phyloP scores from a whole-genome alignment of 2,113 vertebrate species.

The Hemiscyllium ocellatum region DNA sequence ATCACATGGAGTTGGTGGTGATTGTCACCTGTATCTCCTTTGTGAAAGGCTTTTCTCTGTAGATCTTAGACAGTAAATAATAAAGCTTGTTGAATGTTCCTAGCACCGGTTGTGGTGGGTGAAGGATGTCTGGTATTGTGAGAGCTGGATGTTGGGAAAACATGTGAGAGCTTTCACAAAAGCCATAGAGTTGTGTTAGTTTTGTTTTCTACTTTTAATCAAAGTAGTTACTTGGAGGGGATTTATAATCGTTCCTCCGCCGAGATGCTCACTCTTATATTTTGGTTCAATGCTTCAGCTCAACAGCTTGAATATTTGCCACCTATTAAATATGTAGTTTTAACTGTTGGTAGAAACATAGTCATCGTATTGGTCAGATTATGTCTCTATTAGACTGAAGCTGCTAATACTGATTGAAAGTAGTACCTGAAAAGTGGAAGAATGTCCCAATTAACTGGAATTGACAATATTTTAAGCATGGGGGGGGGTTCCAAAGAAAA shows the following conservation, averaged over 20 bases:
- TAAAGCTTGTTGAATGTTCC: neutral
- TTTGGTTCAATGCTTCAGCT: neutral
- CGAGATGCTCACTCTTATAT: neutral
- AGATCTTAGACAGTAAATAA: neutral
- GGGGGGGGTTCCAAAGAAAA: neutral
- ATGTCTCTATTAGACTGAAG: conserved; percentile 2
- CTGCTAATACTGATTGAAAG: neutral
- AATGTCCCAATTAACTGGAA: neutral
- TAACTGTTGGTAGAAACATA: conserved; percentile 20
- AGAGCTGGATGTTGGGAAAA: neutral
- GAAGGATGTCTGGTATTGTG: neutral
- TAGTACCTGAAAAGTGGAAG: conserved; percentile 2
- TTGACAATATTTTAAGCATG: neutral
- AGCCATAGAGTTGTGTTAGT: neutral
- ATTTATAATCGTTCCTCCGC: neutral
- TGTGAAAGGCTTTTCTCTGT: neutral
- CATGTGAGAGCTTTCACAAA: too few species aligned
- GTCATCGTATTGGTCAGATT: conserved; percentile 9
- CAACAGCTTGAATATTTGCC: neutral
- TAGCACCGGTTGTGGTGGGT: neutral
- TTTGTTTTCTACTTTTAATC: neutral
- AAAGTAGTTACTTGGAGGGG: neutral
- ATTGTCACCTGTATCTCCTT: neutral
- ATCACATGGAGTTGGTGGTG: neutral
- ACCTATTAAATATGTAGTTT: neutral